Evolutionary conservation across 1,140 invertebrate species (phyloP), one percentile per base, ranked within the genome.

Genomic region (Drosophila bocqueti): DNA sequence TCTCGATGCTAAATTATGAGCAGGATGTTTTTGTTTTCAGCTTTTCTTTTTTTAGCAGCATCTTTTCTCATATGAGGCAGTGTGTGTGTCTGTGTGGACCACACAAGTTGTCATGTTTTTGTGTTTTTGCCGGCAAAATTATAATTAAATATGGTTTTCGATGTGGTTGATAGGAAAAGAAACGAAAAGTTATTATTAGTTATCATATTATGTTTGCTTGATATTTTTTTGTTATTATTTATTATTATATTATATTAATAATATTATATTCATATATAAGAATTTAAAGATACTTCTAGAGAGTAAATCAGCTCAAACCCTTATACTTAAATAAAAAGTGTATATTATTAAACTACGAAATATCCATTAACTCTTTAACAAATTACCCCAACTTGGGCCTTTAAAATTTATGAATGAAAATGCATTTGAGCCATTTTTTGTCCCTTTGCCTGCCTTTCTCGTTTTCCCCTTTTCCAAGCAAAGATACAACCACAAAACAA

Each of bases 1-100:
- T 84, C 74, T 77, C 83, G 69, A 90, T 84, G 61, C 84, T 79
- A 89, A 84, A 79, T 89, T 84, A 84, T 90, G 78, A 71, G 54
- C 76, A 86, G 83, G 79, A 86, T 87, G 76, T 65, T 73, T 79
- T 73, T 73, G 49, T 61, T 67, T 52, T 74, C 49, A 0, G 15
- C 57, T 45, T 52, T 47, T 21, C 18, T 52, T 47, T 9, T 59
- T 61, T 63, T 55, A 68, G 67, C 67, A 61, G 67, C 59, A 66
- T 77, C 47, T 54, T 40, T 9, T 34, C 29, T 11, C n/a, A 34
- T 61, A 31, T 8, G 4, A 26, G 10, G 5, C 6, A 29, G 60
- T 40, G 4, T 67, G 60, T 73, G 50, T 46, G 61, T 69, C 79
- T 72, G 60, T 74, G 57, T 40, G 58, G 83, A 57, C 82, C 83